Evolutionary conservation across 2,888 invertebrate genomes (phyloP), one percentile per base, ranked within the genome.

Genomic region (Pollenia griseotomentosa): DNA sequence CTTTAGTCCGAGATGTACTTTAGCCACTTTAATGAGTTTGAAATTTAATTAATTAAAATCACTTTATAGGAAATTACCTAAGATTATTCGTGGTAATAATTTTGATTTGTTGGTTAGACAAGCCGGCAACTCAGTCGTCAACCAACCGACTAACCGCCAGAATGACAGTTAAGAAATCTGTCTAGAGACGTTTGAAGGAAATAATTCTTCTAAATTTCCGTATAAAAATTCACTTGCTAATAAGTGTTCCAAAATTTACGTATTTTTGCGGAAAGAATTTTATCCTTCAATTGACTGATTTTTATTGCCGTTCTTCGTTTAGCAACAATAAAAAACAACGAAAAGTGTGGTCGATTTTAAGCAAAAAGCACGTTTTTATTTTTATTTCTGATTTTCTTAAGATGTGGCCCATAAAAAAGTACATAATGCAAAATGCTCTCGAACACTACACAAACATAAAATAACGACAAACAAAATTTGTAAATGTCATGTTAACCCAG

Each of bases 401-500:
- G 53, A 73, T 77, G 53, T 83, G 48, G 71, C 75, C 61, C 80
- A 86, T 71, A 79, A 75, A 70, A 75, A 44, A 70, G 2, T 14
- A 66, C 63, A 51, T 65, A 19, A 59, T 55, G 55, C 19, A 11
- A 66, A 74, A 51, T 74, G 66, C 6, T 66, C 42, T 65, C n/a
- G n/a, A 59, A 66, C 66, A 44, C n/a, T 68, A 44, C 57, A 44
- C 44, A 61, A 66, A 70, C 46, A 83, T 63, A 63, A 73, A 71
- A 73, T 53, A 59, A 33, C 53, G 61, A 61, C 73, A 78, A 77
- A 66, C 59, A 66, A 70, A 73, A 81, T 86, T 86, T 83, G 80
- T 86, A 83, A 80, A 86, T 40, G 86, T 86, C 83, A 83, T 83
- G 77, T 77, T 71, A 86, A 46, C 86, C 66, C 86, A 86, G 86